phyloP scores from a whole-genome alignment of 2,113 vertebrate species.

The Erpornis zantholeuca region DNA sequence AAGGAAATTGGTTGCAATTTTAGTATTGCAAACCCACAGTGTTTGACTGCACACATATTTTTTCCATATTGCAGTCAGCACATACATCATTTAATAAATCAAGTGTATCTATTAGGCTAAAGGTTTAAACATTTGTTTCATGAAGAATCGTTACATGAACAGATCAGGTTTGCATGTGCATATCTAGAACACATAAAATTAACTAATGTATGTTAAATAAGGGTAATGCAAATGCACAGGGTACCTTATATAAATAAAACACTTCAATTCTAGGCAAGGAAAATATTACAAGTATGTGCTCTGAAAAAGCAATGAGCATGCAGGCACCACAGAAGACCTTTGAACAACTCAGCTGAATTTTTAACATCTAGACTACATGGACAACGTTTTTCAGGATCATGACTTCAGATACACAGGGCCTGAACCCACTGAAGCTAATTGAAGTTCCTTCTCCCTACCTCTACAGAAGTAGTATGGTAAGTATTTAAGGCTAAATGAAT shows the following conservation, averaged over 20 bases:
- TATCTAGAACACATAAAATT: neutral
- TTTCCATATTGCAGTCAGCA: constrained; percentile 28
- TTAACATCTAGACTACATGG: neutral
- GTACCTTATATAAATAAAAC: neutral
- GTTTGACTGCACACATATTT: neutral
- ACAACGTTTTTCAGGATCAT: neutral
- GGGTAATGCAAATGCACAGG: neutral
- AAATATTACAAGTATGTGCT: neutral
- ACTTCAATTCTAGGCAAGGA: neutral
- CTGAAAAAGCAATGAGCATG: neutral
- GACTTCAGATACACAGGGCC: neutral
- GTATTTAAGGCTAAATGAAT: neutral
- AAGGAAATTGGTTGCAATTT: constrained; percentile 52
- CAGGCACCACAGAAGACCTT: neutral
- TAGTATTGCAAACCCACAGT: constrained; percentile 11
- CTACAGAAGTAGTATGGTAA: neutral
- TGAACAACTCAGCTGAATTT: neutral
- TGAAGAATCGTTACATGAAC: constrained; percentile 28
- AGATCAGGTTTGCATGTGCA: neutral
- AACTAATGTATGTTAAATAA: neutral
- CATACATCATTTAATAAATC: constrained; percentile 41
- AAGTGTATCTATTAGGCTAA: constrained; percentile 49
- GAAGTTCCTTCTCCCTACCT: neutral
- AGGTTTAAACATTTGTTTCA: constrained; percentile 51
- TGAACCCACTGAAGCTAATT: neutral